Evolutionary conservation across 1,140 invertebrate species (phyloP).

Genomic region (Drosophila melanogaster): Release_6_plus_ISO1_MT NT_033777.3:16919001-16919500

Average conservation of each 20-base stretch:
- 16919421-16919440: no score
- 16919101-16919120: conserved; percentile 52
- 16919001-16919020: conserved; percentile 59
- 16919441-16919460: no score
- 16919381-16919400: no score
- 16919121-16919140: conserved; percentile 37
- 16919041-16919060: conserved; percentile 38
- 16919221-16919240: conserved; percentile 59
- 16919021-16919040: conserved; percentile 57
- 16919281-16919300: conserved; percentile 11
- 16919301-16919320: conserved; percentile 27
- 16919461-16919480: no score
- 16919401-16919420: no score
- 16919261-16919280: conserved; percentile 63
- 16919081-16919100: conserved; percentile 72
- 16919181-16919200: conserved; percentile 16
- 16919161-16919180: conserved; percentile 16
- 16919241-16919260: neutral
- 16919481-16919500: no score
- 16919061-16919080: conserved; percentile 44
- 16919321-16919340: neutral
- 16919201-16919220: neutral
- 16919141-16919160: conserved; percentile 39
- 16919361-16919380: neutral
- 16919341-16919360: neutral